A percentile compares a stretch with the other conserved stretches of the same genome.
Conservation (phyloP, 2,888 invertebrate species). For the Oxytorus armatus region DNA sequence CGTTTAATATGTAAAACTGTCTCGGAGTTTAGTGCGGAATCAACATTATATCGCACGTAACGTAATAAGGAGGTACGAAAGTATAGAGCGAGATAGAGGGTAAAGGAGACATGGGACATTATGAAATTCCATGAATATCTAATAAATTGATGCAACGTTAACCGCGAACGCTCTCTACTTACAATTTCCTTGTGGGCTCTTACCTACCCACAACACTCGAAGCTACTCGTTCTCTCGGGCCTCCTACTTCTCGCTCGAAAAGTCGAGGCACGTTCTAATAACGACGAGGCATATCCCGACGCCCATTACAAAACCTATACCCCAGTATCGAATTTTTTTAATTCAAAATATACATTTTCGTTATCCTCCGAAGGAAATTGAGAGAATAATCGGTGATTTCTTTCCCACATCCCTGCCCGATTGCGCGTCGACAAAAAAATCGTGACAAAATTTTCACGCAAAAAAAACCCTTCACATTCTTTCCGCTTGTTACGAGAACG, state of each 20-base stretch:
- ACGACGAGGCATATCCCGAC: slow-evolving; percentile 10
- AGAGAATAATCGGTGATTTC: not conserved
- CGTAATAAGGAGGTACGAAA: slow-evolving; percentile 65
- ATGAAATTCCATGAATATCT: slow-evolving; percentile 74
- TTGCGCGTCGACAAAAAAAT: not conserved
- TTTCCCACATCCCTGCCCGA: not conserved
- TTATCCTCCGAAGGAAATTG: slow-evolving; percentile 10
- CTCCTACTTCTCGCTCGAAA: slow-evolving; percentile 5
- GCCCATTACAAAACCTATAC: slow-evolving; percentile 14
- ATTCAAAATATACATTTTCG: slow-evolving; percentile 20
- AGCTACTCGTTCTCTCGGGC: not conserved
- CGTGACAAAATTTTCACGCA: slow-evolving; percentile 9
- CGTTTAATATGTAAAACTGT: slow-evolving; percentile 51
- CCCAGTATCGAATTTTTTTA: slow-evolving; percentile 44
- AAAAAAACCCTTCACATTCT: not conserved
- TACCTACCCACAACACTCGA: slow-evolving; percentile 20
- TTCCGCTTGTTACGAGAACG: slow-evolving; percentile 3
- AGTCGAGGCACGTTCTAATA: slow-evolving; percentile 51
- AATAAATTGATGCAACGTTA: slow-evolving; percentile 70
- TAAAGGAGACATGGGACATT: slow-evolving; percentile 21
- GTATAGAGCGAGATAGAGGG: not conserved
- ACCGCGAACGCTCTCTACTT: slow-evolving; percentile 46
- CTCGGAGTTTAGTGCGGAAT: slow-evolving; percentile 63
- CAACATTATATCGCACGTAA: slow-evolving; percentile 71
- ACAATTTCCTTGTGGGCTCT: slow-evolving; percentile 57